Conservation (phyloP, 2,888 invertebrate genomes). For the Mystacides longicornis region DNA sequence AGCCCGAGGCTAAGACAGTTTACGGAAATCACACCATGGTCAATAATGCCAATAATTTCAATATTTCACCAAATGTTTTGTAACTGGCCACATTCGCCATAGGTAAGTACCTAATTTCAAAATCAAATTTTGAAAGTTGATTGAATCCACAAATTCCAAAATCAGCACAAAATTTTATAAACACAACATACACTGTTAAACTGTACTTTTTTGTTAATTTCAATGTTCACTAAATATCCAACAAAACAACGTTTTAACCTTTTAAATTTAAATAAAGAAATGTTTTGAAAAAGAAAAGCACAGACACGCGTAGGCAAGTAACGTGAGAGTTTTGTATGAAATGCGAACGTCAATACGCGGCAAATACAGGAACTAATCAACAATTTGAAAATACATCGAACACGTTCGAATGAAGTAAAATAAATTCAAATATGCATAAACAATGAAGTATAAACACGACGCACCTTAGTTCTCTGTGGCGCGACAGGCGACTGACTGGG, state of each 20-base stretch:
- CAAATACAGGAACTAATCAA: background rate
- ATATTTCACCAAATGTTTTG: background rate
- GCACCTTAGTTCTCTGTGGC: conserved; percentile 52
- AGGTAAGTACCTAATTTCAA: background rate
- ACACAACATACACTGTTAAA: background rate
- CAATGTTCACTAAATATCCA: conserved; percentile 9
- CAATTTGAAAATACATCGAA: background rate
- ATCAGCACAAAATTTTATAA: background rate
- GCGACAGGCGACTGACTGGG: conserved; percentile 48
- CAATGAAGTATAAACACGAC: conserved; percentile 37
- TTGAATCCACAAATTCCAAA: background rate
- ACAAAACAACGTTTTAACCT: conserved; percentile 10
- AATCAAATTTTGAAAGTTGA: background rate
- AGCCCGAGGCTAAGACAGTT: background rate
- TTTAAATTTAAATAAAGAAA: background rate
- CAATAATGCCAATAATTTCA: background rate
- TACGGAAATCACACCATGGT: background rate
- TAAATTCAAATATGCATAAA: background rate
- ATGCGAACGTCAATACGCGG: conserved; percentile 2
- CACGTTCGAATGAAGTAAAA: background rate
- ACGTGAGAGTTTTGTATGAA: conserved; percentile 11
- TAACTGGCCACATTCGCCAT: background rate
- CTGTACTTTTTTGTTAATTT: background rate
- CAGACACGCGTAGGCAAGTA: conserved; percentile 12
- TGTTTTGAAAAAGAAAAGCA: background rate